Evolutionary conservation across 2,888 invertebrate genomes (phyloP), one percentile per base, ranked within the genome.

Genomic region (Blastobasis lacticolella): DNA sequence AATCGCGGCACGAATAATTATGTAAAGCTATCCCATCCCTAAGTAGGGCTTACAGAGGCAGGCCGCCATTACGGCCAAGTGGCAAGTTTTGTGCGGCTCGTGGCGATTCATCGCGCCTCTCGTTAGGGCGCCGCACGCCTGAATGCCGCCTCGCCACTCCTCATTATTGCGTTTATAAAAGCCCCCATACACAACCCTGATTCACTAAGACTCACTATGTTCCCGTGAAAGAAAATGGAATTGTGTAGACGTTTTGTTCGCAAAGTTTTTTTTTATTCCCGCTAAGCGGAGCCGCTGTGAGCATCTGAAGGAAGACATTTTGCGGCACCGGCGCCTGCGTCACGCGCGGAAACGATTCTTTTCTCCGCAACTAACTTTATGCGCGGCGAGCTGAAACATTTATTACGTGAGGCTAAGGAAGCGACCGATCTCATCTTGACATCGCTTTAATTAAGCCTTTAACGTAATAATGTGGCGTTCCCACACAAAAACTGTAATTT

Each of bases 151-250:
- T 84, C 81, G 78, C 78, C 78, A 81, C 82, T 86, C 69, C 86
- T 86, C 85, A 85, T 88, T 88, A 88, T 87, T 86, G 85, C 86
- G 85, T 86, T 86, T 86, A 87, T 87, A 86, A 87, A 87, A 75
- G 83, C 83, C 71, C 66, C 81, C 73, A 85, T 86, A 85, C 75
- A 86, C 75, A 73, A 71, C 67, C 72, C 70, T 78, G 83, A 83
- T 85, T 83, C 81, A 84, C 83, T 81, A 85, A 85, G 81, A 78
- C 78, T 71, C 73, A 78, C 78, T 75, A 67, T 66, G 75, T 71
- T 71, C 70, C 73, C 61, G 63, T 85, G 83, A 85, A 86, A 88
- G 81, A 82, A 87, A 87, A 86, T 81, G 83, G 84, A 74, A 84
- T 85, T 86, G 84, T 87, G 84, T 76, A 76, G 72, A 75, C 75